Base-by-base conservation (phyloP, 2,888 invertebrate species). In the Diarsia rubi region DNA sequence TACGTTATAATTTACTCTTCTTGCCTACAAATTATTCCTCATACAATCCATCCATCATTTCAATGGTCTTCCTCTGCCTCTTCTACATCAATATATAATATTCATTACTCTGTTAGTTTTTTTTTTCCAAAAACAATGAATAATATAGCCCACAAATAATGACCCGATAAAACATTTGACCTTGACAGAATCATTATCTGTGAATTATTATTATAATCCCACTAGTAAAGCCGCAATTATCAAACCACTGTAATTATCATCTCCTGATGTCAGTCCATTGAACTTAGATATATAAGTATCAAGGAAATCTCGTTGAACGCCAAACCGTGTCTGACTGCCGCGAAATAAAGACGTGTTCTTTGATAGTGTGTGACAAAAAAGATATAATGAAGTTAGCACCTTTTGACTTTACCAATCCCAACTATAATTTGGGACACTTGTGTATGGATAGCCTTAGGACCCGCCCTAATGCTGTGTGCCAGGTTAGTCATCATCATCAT, bases 401-500 rank as follows among this genome's bases (percentile, higher is more conserved):
- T 57, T 86, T 86, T 64, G 85, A 88, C 3, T 31, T 87, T 1
- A 62, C 44, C 3, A 83, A 87, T 85, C 80, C 81, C 12, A 82
- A 91, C 24, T 88, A 85, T 66, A 90, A 92, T 75, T 67, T 93
- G 47, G 94, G 93, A 11, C 89, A 93, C 70, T 63, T 92, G 21
- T 71, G 92, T 44, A 45, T 92, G 72, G 90, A 92, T 19, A 82
- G 82, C 21, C 77, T 93, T 75, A 90, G 77, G 60, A 37, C 72
- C 37, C 82, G 86, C 6, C 92, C 92, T 4, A 82, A 92, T 78
- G 83, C 72, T 31, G 83, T 91, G n/a, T 90, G 88, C 67, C 89
- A 86, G 87, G 87, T 87, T 63, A 0, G 68, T 81, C 37, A 37
- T 37, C 37, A 37, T 37, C 37, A 37, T 37, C 6, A 37, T 37